Evolutionary conservation across 2,888 invertebrate genomes (phyloP).

Genomic region (Leptinotarsa juncta): DNA sequence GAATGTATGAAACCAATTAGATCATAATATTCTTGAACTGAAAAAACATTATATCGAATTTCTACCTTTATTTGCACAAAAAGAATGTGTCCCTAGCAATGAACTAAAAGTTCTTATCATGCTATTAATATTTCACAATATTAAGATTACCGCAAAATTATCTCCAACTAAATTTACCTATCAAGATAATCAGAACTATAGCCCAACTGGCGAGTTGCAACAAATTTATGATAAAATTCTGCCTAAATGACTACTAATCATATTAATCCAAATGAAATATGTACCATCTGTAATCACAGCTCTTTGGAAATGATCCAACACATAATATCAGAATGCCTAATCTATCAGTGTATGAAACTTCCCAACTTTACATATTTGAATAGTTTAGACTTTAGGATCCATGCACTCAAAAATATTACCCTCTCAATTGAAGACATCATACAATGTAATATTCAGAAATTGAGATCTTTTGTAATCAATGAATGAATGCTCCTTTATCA

Average conservation of each 20-base stretch:
- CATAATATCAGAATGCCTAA: neutral
- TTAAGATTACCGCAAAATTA: neutral
- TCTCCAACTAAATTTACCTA: neutral
- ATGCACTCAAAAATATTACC: too few species aligned
- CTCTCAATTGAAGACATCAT: too few species aligned
- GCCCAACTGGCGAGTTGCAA: neutral
- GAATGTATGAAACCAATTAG: neutral
- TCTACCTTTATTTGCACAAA: neutral
- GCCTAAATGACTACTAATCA: neutral
- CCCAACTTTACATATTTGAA: too few species aligned
- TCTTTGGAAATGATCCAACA: neutral
- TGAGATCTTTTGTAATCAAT: too few species aligned
- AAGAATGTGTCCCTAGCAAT: neutral
- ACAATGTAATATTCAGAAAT: too few species aligned
- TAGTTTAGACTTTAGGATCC: too few species aligned
- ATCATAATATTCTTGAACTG: neutral
- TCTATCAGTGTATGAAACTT: neutral
- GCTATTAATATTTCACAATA: neutral
- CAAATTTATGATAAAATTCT: neutral
- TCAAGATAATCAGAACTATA: neutral
- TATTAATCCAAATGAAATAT: neutral
- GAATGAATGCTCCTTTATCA: too few species aligned
- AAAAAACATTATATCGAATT: neutral
- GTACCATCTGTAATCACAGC: neutral
- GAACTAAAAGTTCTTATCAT: neutral